phyloP scores from a whole-genome alignment of 2,113 vertebrate species.

The Gila orcuttii region DNA sequence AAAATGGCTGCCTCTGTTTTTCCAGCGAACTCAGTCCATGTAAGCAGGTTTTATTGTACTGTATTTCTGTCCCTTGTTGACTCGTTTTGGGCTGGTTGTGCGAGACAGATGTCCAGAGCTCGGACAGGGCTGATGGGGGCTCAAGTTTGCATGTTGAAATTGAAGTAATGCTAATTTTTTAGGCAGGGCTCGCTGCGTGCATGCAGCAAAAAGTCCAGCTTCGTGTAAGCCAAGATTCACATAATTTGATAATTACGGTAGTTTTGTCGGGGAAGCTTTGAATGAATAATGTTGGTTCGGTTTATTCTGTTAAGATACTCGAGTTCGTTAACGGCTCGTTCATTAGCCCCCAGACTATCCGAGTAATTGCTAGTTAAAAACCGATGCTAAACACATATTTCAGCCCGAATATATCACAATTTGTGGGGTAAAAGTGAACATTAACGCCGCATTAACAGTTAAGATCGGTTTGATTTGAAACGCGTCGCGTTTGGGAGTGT shows the following conservation, averaged over 20 bases:
- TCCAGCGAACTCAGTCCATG: conserved; percentile 67
- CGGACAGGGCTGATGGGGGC: conserved; percentile 55
- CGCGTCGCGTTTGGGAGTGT: neutral
- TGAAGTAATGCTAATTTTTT: conserved; percentile 45
- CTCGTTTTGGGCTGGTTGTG: conserved; percentile 15
- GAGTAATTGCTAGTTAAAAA: too few species aligned
- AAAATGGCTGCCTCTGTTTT: conserved; percentile 94
- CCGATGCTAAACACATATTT: neutral
- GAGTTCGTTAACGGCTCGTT: neutral
- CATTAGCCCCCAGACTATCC: neutral
- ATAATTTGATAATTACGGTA: neutral
- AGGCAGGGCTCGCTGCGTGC: conserved; percentile 10
- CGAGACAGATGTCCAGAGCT: conserved; percentile 52
- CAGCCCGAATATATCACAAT: neutral
- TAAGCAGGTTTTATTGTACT: conserved; percentile 61
- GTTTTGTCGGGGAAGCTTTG: neutral
- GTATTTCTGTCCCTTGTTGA: neutral
- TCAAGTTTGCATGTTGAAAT: conserved; percentile 67
- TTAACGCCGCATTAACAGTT: neutral
- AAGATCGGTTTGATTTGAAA: neutral
- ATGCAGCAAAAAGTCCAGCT: conserved; percentile 17
- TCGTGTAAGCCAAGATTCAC: too few species aligned
- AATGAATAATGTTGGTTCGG: neutral
- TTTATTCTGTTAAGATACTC: too few species aligned
- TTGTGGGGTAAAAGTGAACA: neutral